phyloP scores from a whole-genome alignment of 2,113 vertebrate species.

The Quiscalus mexicanus region DNA sequence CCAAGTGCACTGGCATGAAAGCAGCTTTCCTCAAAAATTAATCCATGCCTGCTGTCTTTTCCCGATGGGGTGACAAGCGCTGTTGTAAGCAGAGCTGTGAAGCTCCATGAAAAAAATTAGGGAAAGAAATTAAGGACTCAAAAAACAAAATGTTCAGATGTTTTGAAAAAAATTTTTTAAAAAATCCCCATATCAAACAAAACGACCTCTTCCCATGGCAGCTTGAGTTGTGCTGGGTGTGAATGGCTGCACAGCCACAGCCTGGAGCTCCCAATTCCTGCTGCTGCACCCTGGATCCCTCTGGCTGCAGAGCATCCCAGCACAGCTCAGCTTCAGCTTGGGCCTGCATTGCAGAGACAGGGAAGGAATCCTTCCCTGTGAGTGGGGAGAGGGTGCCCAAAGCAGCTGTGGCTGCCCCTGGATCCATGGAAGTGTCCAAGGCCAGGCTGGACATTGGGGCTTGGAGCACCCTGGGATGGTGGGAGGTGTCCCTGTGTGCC shows the following conservation, averaged over 20 bases:
- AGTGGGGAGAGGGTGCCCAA: not conserved
- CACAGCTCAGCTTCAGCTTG: not conserved
- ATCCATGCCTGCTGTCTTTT: slow-evolving; percentile 49
- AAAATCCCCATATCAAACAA: not conserved
- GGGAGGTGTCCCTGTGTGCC: not conserved
- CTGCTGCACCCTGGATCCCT: fast-evolving
- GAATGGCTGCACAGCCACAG: not conserved
- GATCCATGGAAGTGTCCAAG: not conserved
- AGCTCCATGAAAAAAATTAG: not conserved
- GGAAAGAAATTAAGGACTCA: not conserved
- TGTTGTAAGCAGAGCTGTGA: not conserved
- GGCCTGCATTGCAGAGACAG: not conserved
- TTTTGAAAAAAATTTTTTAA: not conserved
- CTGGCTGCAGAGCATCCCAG: not conserved
- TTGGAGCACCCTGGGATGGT: fast-evolving
- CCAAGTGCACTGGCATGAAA: slow-evolving; percentile 53
- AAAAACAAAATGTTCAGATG: not conserved
- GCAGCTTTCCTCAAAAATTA: slow-evolving; percentile 62
- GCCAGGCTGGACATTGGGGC: fast-evolving
- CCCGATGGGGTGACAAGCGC: not conserved
- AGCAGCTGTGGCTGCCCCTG: not conserved
- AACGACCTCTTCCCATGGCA: not conserved
- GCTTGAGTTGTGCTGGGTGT: not conserved
- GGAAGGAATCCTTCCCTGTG: not conserved
- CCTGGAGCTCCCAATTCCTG: not conserved